Base-by-base conservation (phyloP, 2,797 vertebrate species). In the Threskiornis aethiopicus region DNA sequence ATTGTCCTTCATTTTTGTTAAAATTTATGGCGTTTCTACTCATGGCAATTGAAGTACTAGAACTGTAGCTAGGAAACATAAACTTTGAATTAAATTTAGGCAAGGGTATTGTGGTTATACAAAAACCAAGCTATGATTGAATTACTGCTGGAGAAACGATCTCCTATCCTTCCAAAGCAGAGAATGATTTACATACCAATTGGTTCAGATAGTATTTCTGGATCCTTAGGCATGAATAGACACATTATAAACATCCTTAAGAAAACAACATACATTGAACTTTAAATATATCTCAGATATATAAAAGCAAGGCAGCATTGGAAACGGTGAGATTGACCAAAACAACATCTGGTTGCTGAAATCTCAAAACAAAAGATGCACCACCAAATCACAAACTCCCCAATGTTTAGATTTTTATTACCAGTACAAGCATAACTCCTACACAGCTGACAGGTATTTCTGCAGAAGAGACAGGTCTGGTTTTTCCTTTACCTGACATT, bases 81-180 rank as follows among this genome's bases (percentile, higher is more conserved):
- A 97, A 94, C 90, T 95, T 71, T 92, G 76, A 87, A 97, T 92
- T 92, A 75, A 90, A 93, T 93, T 96, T 93, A 95, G 86, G 94
- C 78, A 85, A 95, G 84, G 42, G 75, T 57, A 95, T 93, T 89
- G 88, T 67, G 82, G 84, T 87, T 94, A 77, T 57, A 87, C 81
- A 93, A 91, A 93, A 95, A 84, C 55, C 73, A 94, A 85, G 86
- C 89, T 47, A 49, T 85, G 65, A 87, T 25, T 85, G 76, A 95
- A 95, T 94, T 95, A 92, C 78, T 83, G 81, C 91, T 70, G 52
- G 84, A 90, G 90, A 95, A 97, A 83, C 16, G 18, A 95, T 94
- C 84, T 87, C 89, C 90, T 93, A 24, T 84, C 93, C 90, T 91
- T 87, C 73, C 88, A 88, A 93, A 96, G 88, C 77, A 93, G 62